Conservation (phyloP, 2,113 vertebrate species). For the Pungitius pungitius region DNA sequence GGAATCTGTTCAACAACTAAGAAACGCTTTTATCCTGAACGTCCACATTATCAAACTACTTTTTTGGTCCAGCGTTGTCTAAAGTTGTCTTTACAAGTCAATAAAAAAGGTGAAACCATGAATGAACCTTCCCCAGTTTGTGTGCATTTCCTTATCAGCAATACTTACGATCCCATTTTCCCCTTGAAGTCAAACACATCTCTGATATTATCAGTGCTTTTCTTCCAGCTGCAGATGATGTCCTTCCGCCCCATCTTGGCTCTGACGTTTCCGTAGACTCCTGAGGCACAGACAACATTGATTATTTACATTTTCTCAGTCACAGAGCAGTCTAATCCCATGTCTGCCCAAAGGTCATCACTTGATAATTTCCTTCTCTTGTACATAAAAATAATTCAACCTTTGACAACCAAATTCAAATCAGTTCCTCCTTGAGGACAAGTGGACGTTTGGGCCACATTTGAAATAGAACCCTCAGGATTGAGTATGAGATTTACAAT, state of each 20-base stretch:
- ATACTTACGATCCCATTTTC: conserved; percentile 92
- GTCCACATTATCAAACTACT: neutral
- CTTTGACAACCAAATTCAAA: neutral
- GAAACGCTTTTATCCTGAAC: neutral
- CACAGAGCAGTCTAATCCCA: too few relatives aligned
- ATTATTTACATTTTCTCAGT: neutral
- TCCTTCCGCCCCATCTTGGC: conserved; percentile 88
- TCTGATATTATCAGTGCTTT: conserved; percentile 89
- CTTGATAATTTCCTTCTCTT: too few relatives aligned
- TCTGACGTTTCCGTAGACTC: conserved; percentile 80
- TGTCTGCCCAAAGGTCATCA: too few relatives aligned
- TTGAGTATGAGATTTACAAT: neutral
- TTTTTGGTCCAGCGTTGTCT: neutral
- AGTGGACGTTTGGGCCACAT: neutral
- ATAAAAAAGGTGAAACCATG: neutral
- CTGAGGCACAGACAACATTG: conserved; percentile 45
- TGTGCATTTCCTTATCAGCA: neutral
- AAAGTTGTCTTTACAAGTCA: neutral
- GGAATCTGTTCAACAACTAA: neutral
- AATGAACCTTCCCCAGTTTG: neutral
- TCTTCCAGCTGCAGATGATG: conserved; percentile 90
- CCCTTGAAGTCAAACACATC: conserved; percentile 93
- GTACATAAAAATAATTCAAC: neutral
- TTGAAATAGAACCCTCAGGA: neutral
- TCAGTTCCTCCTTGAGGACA: neutral